phyloP scores from a whole-genome alignment of 2,113 vertebrate species.

The Gobiocypris rarus region DNA sequence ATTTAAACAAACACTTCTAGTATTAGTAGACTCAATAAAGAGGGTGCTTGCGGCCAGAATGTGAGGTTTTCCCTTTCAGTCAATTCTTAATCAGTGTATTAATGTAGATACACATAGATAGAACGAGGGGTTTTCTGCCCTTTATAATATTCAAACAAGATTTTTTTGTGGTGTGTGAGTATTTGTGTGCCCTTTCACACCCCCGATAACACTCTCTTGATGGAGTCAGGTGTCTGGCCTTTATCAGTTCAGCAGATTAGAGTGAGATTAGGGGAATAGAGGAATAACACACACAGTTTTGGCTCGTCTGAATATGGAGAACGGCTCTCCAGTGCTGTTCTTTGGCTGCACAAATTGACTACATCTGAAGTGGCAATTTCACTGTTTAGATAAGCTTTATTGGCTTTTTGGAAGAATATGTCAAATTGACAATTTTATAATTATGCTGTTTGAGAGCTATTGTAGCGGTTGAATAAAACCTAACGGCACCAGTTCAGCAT shows the following conservation, averaged over 20 bases:
- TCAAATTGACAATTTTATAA: conserved; percentile 56
- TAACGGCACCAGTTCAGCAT: conserved; percentile 37
- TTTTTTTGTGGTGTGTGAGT: conserved; percentile 64
- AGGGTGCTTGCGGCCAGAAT: conserved; percentile 66
- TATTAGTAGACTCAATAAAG: conserved; percentile 75
- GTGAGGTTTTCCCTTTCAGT: conserved; percentile 71
- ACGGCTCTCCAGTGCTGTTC: conserved; percentile 24
- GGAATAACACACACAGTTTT: conserved; percentile 40
- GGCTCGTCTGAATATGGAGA: conserved; percentile 31
- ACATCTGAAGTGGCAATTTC: conserved; percentile 57
- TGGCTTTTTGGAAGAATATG: conserved; percentile 53
- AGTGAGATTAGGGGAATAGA: conserved; percentile 66
- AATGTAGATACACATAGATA: conserved; percentile 62
- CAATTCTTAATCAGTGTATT: conserved; percentile 73
- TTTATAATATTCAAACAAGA: conserved; percentile 80
- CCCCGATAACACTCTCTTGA: conserved; percentile 80
- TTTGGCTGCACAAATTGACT: conserved; percentile 61
- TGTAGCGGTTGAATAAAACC: conserved; percentile 39
- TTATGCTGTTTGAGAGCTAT: conserved; percentile 46
- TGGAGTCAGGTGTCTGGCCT: conserved; percentile 87
- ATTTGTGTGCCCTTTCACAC: conserved; percentile 77
- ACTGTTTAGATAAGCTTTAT: conserved; percentile 59
- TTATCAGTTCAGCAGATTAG: conserved; percentile 87
- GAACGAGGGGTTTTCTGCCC: conserved; percentile 58
- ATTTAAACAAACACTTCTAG: conserved; percentile 68